phyloP scores from a whole-genome alignment of 2,888 invertebrate species.

The Polyploca ridens region DNA sequence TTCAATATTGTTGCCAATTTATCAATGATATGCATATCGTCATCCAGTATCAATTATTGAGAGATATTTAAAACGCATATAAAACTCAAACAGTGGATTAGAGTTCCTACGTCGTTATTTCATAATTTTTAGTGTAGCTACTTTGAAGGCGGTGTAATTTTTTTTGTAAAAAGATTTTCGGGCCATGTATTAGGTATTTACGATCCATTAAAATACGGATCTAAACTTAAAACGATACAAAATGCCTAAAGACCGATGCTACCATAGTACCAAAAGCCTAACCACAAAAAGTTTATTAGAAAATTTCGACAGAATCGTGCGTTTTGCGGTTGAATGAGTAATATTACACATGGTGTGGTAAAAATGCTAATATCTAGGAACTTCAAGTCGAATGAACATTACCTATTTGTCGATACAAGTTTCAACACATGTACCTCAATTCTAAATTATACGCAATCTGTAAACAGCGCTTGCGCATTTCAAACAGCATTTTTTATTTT shows the following conservation, averaged over 20 bases:
- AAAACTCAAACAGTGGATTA: too few relatives aligned
- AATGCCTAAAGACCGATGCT: too few relatives aligned
- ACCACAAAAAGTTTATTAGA: not conserved
- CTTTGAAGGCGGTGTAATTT: too few relatives aligned
- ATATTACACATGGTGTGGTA: not conserved
- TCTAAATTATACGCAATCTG: not conserved
- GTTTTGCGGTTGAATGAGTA: not conserved
- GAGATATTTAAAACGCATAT: too few relatives aligned
- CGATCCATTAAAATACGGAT: not conserved
- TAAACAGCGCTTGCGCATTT: not conserved
- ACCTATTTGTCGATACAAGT: conserved; percentile 19
- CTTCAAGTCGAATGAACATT: conserved; percentile 12
- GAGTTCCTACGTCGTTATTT: too few relatives aligned
- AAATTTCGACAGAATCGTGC: not conserved
- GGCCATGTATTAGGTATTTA: too few relatives aligned
- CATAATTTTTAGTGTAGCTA: too few relatives aligned
- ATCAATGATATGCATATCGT: too few relatives aligned
- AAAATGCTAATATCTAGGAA: not conserved
- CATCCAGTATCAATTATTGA: too few relatives aligned
- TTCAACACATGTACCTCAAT: conserved; percentile 19
- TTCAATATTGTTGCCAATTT: too few relatives aligned
- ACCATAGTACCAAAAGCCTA: not conserved
- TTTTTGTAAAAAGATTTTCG: too few relatives aligned
- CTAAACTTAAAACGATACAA: not conserved
- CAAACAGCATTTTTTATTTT: not conserved